Base-by-base conservation (phyloP, 2,888 invertebrate genomes). In the Pheosia tremula region DNA sequence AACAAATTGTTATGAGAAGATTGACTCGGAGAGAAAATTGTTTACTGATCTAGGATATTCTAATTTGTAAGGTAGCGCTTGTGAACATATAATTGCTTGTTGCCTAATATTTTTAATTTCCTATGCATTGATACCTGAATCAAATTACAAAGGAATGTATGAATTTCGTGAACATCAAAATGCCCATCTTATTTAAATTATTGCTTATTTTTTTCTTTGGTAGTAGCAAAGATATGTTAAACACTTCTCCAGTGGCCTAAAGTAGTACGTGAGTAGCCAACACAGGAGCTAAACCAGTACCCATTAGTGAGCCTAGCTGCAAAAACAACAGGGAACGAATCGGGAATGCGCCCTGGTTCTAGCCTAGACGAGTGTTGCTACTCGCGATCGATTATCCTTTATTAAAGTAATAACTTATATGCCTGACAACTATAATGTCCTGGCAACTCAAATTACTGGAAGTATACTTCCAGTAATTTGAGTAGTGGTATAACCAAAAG, bases 311-410 rank as follows among this genome's bases (percentile, higher is more conserved):
- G 80, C 85, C 90, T 89, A 86, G 86, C 83, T 81, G 89, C 92
- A 93, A 93, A 93, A 93, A 93, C 91, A 88, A 90, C 91, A 86
- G 90, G 92, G 92, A 93, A 92, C 93, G 92, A 93, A 93, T 93
- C 93, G 87, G 89, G 93, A 93, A 93, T 93, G 93, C 88, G 87
- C 85, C 87, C 89, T 83, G 83, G 85, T 89, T 87, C 84, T 72
- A 75, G 72, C 82, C 72, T 71, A 70, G 72, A 69, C 77, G 65
- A 75, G 83, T 85, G 85, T 86, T 89, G 86, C 88, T 77, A 83
- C 73, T 71, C 74, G 72, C 67, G 57, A 68, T 59, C 65, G 68
- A 73, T 75, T 79, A 75, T 70, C 74, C 76, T 72, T 68, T 61
- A 69, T 64, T 66, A 53, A 36, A 60, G 71, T 53, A 66, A 60